Evolutionary conservation across 2,797 vertebrate genomes (phyloP).

Genomic region (Mormyrus hasselquistii): DNA sequence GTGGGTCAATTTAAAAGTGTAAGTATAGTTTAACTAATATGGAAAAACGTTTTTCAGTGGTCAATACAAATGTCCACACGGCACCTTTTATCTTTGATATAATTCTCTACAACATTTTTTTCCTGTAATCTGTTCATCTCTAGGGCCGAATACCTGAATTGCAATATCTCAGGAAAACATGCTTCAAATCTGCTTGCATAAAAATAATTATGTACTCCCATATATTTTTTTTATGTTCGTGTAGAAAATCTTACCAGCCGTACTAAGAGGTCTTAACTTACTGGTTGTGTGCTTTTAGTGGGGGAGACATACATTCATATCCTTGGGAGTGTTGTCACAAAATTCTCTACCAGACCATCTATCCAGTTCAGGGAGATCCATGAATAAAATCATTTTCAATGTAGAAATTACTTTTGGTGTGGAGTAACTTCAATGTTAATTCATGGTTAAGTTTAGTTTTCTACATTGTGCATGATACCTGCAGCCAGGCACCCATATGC

Average conservation of each 20-base stretch:
- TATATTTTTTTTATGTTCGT: neutral
- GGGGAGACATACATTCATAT: neutral
- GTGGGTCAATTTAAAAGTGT: neutral
- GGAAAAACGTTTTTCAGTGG: neutral
- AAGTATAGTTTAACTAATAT: neutral
- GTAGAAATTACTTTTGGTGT: neutral
- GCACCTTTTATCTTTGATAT: neutral
- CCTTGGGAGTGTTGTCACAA: neutral
- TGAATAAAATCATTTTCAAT: neutral
- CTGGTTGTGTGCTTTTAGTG: neutral
- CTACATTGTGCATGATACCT: neutral
- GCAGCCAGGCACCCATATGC: neutral
- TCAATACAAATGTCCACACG: neutral
- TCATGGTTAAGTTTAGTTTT: neutral
- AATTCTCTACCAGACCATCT: neutral
- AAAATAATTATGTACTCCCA: neutral
- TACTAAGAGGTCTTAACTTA: neutral
- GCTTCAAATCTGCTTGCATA: neutral
- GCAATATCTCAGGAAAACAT: neutral
- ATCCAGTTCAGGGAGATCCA: neutral
- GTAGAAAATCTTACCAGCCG: neutral
- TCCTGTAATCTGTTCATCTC: neutral
- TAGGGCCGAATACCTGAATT: neutral
- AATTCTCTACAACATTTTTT: neutral
- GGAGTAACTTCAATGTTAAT: neutral